phyloP scores from a whole-genome alignment of 2,888 invertebrate genomes.

The Pandemis cinnamomeana region DNA sequence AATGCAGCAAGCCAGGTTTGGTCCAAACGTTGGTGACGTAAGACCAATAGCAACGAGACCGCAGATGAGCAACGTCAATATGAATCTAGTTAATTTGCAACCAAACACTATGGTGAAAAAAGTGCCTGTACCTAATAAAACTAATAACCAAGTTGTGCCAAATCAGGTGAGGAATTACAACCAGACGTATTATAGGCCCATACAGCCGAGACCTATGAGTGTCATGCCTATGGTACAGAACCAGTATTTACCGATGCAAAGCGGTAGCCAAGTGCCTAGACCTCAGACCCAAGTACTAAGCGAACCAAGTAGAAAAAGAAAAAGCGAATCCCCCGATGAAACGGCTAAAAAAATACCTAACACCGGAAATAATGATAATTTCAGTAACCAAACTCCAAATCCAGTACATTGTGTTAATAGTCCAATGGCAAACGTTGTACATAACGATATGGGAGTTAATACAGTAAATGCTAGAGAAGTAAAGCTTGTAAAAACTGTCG shows the following conservation, averaged over 20 bases:
- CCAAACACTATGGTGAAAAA: conserved; percentile 28
- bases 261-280: conserved; percentile 5
- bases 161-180: conserved; percentile 50
- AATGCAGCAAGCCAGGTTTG: conserved; percentile 31
- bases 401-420: neutral
- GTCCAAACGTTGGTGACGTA: conserved; percentile 12
- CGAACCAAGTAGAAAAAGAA: conserved; percentile 59
- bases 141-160: conserved; percentile 46
- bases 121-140: conserved; percentile 43
- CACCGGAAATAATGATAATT: conserved; percentile 43
- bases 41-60: conserved; percentile 3
- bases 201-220: conserved; percentile 61
- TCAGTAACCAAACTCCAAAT: conserved; percentile 5
- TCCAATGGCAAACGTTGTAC: conserved; percentile 14
- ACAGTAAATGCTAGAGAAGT: conserved; percentile 30
- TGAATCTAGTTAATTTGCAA: conserved; percentile 32
- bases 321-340: conserved; percentile 75
- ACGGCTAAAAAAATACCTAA: conserved; percentile 56
- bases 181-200: conserved; percentile 61
- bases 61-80: conserved; percentile 6
- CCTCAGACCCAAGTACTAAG: conserved; percentile 13
- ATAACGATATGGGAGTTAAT: conserved; percentile 50
- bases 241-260: conserved; percentile 20
- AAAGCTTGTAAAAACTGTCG: conserved; percentile 17
- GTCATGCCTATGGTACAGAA: conserved; percentile 29